Evolutionary conservation across 2,888 invertebrate genomes (phyloP), one percentile per base, ranked within the genome.

Genomic region (Mechanitis messenoides): DNA sequence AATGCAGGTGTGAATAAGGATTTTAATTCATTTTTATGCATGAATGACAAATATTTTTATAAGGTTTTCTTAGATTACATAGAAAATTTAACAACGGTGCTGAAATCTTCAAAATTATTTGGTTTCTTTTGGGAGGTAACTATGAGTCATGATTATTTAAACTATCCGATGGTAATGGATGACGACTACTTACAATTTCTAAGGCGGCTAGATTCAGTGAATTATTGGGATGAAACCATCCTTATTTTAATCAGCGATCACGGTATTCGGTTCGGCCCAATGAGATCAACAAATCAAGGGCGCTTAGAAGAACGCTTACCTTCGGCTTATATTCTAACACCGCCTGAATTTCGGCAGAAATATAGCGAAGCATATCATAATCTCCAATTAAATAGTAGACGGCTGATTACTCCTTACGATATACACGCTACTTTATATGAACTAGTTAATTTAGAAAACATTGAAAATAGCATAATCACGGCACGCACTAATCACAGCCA

Each of bases 281-380:
- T 96, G 68, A 91, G 95, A 2, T 85, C 90, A 60, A 96, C 96
- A 0, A 94, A 94, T 77, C 95, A 96, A 81, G 95, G 95, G 0
- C 90, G 93, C 73, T 90, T 96, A 74, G 97, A 97, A 83, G 97
- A 95, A 78, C 92, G 96, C 54, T 89, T 97, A 60, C 97, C 98
- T 0, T 92, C 96, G 66, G 83, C 96, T 20, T 93, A 93, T 71
- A 74, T 95, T 0, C 79, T 92, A 4, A 84, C 95, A 57, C 97
- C 97, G 0, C 75, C 85, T 7, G 92, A 93, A 91, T 95, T 96
- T 81, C 88, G 84, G 63, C 74, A 83, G 33, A 87, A 84, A 61
- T 94, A 93, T 77, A 89, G 91, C 3, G 64, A 80, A 7, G 93
- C 94, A 0, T 87, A 91, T 65, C 74, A 80, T 0, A 95, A 94